phyloP scores from a whole-genome alignment of 2,113 vertebrate species.

The Porphyrio hochstetteri region DNA sequence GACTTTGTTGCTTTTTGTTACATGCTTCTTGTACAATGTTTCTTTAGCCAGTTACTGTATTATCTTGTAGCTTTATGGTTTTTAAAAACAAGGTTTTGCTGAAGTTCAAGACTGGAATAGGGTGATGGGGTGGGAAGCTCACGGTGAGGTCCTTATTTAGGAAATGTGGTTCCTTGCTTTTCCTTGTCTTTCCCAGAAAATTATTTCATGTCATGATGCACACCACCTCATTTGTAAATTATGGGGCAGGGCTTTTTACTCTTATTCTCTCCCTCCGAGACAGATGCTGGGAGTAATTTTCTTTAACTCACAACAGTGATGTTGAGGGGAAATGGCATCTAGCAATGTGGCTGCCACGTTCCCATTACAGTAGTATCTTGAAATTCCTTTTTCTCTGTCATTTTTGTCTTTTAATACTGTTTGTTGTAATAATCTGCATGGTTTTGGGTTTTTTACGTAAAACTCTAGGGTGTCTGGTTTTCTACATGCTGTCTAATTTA shows the following conservation, averaged over 20 bases:
- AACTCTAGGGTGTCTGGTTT: background rate
- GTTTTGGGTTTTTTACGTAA: background rate
- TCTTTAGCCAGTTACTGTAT: background rate
- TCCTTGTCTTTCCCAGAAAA: background rate
- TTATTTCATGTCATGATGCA: background rate
- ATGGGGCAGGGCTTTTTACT: slow-evolving; percentile 6
- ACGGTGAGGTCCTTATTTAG: background rate
- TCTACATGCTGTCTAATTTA: background rate
- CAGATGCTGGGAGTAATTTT: background rate
- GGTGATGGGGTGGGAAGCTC: background rate
- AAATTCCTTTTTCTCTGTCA: background rate
- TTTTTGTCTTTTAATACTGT: background rate
- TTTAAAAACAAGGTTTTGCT: background rate
- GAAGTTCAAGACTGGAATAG: rapidly evolving
- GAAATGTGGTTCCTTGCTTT: background rate
- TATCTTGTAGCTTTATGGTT: background rate
- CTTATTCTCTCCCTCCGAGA: background rate
- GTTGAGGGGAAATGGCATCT: background rate
- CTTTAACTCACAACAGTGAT: background rate
- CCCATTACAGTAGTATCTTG: background rate
- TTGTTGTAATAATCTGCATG: background rate
- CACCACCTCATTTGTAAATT: background rate
- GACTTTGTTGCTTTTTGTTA: slow-evolving; percentile 43
- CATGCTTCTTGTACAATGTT: background rate
- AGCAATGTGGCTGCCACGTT: background rate